Evolutionary conservation across 2,888 invertebrate species (phyloP), one percentile per base, ranked within the genome.

Genomic region (Bombylius discolor): DNA sequence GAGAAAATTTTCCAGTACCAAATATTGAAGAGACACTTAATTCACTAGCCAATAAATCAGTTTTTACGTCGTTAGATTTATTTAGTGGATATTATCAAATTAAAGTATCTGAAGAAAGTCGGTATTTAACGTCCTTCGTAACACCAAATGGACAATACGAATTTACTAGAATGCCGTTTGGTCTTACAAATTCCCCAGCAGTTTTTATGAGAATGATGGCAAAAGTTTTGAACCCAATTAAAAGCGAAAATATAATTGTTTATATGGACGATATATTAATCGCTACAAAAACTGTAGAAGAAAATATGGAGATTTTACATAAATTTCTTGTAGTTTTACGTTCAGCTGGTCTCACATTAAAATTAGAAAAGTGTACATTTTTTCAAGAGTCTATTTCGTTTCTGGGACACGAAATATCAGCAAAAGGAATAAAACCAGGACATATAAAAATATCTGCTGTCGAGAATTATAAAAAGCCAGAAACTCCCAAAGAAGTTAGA

Each of bases 221-320:
- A 36, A 36, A 54, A 12, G 56, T 62, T 44, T 61, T 63, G 48
- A 45, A 56, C 14, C 51, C 53, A 8, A 46, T 62, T 42, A 11
- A 34, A 31, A 53, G 52, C 4, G 58, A 58, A 12, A 51, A 51
- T 45, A 54, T 60, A 13, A 12, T 54, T 5, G 55, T 63, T 14
- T 64, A 65, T 58, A 58, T 64, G 51, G 64, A 64, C 49, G 64
- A 64, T 53, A 58, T 64, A 11, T 33, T 64, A 44, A 56, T 62
- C 12, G 57, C 57, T 13, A 57, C 56, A n/a, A 52, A 54, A 36
- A 51, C 58, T 39, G 4, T 39, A 8, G 7, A 39, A 39, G 11
- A 6, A 4, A 7, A 39, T 9, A 9, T 39, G 4, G 9, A 39
- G 11, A 39, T 39, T 9, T 39, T 8, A 8, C 6, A 39, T 9